phyloP scores from a whole-genome alignment of 2,888 invertebrate genomes.

The Acrocyrtus sp. region DNA sequence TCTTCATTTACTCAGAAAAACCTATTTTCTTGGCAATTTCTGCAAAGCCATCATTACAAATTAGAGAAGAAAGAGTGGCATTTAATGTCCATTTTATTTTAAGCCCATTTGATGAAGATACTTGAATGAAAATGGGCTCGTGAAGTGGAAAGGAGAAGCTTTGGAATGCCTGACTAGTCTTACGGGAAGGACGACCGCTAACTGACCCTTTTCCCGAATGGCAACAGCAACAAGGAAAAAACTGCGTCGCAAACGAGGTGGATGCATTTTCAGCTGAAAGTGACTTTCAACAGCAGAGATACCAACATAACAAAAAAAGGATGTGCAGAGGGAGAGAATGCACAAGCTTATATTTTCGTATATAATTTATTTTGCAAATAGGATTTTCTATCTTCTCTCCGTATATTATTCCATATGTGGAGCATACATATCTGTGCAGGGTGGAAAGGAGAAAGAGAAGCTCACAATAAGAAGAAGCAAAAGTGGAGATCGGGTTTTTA shows the following conservation, averaged over 20 bases:
- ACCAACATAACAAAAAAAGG: neutral
- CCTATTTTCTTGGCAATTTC: no score
- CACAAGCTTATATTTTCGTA: neutral
- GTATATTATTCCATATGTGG: neutral
- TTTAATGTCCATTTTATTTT: no score
- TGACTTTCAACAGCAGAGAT: conserved; percentile 19
- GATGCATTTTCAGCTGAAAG: no score
- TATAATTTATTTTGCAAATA: neutral
- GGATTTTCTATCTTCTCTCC: neutral
- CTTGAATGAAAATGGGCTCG: no score
- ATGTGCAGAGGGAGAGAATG: neutral
- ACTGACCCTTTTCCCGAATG: conserved; percentile 16
- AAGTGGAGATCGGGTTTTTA: neutral
- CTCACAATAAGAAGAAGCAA: neutral
- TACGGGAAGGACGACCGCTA: conserved; percentile 31
- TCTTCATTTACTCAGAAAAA: no score
- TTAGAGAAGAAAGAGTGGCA: no score
- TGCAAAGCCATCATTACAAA: no score
- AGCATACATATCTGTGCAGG: neutral
- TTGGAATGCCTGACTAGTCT: no score
- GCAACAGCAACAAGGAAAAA: conserved; percentile 27
- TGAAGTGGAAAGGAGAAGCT: no score
- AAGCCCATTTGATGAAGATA: no score
- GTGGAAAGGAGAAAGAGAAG: neutral
- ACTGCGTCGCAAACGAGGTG: conserved; percentile 30